Evolutionary conservation across 1,140 invertebrate genomes (phyloP).

Genomic region (Drosophila santomea): DNA sequence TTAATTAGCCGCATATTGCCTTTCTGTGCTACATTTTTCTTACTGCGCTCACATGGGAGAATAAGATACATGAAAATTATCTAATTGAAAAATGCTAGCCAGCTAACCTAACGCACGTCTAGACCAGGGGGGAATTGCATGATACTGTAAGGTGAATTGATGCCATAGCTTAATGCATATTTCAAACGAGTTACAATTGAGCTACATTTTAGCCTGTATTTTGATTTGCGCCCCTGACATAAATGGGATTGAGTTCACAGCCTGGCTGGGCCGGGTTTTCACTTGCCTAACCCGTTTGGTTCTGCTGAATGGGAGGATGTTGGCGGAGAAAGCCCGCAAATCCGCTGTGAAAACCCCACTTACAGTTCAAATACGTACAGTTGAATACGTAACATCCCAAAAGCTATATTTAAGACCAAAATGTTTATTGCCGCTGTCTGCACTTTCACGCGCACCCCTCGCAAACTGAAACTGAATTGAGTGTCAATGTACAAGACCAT

Average conservation of each 20-base stretch:
- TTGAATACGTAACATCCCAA: conserved; percentile 56
- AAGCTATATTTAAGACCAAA: conserved; percentile 61
- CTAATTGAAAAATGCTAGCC: conserved; percentile 54
- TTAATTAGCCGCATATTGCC: conserved; percentile 67
- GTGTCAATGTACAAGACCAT: conserved; percentile 67
- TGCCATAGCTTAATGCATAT: conserved; percentile 55
- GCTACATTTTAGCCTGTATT: conserved; percentile 34
- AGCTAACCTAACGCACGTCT: conserved; percentile 40
- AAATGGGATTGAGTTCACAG: conserved; percentile 50
- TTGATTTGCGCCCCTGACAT: conserved; percentile 68
- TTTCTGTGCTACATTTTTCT: conserved; percentile 71
- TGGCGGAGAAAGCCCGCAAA: conserved; percentile 50
- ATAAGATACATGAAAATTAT: conserved; percentile 52
- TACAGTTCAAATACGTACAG: conserved; percentile 63
- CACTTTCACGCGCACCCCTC: conserved; percentile 64
- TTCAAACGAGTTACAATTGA: conserved; percentile 59
- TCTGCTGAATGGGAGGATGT: conserved; percentile 28
- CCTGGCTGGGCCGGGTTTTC: conserved; percentile 48
- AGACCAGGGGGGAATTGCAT: conserved; percentile 34
- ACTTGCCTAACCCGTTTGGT: conserved; percentile 58
- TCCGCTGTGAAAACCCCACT: conserved; percentile 32
- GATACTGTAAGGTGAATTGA: conserved; percentile 38
- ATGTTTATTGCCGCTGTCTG: conserved; percentile 71
- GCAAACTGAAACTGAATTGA: conserved; percentile 28
- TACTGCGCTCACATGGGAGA: conserved; percentile 21